Evolutionary conservation across 2,888 invertebrate genomes (phyloP).

Genomic region (Biston betularia): DNA sequence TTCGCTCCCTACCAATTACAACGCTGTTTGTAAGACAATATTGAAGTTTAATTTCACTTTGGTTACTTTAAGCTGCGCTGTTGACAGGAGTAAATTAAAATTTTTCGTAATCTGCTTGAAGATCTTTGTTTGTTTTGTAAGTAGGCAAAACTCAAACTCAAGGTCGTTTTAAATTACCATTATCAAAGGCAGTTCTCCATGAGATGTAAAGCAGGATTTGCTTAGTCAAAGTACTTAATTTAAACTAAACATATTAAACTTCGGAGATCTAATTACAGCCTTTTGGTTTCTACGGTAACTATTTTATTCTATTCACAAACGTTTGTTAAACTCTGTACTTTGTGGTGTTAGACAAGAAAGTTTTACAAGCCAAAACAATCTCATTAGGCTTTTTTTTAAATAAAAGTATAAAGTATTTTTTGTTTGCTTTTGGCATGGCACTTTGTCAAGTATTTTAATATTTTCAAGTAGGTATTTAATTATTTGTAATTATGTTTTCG

Average conservation of each 20-base stretch:
- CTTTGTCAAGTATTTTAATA: too few relatives aligned
- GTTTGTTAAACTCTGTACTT: background rate
- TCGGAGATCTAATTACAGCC: background rate
- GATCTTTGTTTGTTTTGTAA: slow-evolving; percentile 39
- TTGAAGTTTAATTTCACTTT: slow-evolving; percentile 66
- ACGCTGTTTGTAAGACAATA: slow-evolving; percentile 66
- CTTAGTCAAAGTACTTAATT: slow-evolving; percentile 6
- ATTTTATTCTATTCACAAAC: background rate
- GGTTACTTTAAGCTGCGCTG: slow-evolving; percentile 42
- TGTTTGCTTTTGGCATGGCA: too few relatives aligned
- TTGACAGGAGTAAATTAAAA: slow-evolving; percentile 47
- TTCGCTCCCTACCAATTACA: slow-evolving; percentile 59
- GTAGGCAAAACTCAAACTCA: slow-evolving; percentile 18
- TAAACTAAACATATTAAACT: slow-evolving; percentile 2
- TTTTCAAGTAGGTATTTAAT: too few relatives aligned
- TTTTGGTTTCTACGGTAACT: background rate
- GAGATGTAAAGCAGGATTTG: background rate
- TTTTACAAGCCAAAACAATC: too few relatives aligned
- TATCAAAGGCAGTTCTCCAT: slow-evolving; percentile 12
- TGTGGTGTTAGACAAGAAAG: too few relatives aligned
- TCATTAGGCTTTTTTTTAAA: too few relatives aligned
- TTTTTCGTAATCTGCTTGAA: slow-evolving; percentile 36
- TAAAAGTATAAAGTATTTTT: too few relatives aligned
- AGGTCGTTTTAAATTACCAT: slow-evolving; percentile 15
- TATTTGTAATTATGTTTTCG: too few relatives aligned